Base-by-base conservation (phyloP, 2,797 vertebrate genomes). In the Mycteria americana region DNA sequence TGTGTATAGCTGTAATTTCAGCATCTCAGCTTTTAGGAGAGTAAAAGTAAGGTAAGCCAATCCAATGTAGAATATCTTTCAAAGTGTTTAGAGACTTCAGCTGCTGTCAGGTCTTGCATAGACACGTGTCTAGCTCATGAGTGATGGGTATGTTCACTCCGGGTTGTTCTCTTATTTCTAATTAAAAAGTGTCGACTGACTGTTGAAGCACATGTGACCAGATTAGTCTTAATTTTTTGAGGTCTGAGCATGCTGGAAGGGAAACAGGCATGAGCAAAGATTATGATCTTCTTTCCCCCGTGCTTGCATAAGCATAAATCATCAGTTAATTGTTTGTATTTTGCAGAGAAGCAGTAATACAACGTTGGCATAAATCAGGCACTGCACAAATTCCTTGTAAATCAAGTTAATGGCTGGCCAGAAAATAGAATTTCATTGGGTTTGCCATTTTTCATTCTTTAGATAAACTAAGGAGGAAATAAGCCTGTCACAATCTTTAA, bases 381-480 rank as follows among this genome's bases (percentile, higher is more conserved):
- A 48, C n/a, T 56, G n/a, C 74, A 73, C 11, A 84, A 79, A 76
- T 70, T 84, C 25, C 48, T 53, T 86, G 59, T 96, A 94, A 95
- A 90, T 94, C 83, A 96, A 82, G 39, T 89, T 79, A 91, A 85
- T 87, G 70, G 39, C 51, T 87, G 21, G 35, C 43, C 56, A 95
- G 92, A 92, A 92, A 91, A 74, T 25, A 92, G 35, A 54, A 76
- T 80, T 93, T 91, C 37, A 85, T 89, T 91, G 39, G 9, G 48
- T 70, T 85, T 92, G n/a, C 37, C 35, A 74, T 65, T 94, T 91
- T 92, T 93, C 63, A 79, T 95, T 82, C 63, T 89, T 85, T 67
- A 87, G 64, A 82, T 96, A 91, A 96, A 76, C 30, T 48, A 51
- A 14, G 56, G 56, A 95, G 90, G 74, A 91, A 95, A 85, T 80